Evolutionary conservation across 2,113 vertebrate genomes (phyloP).

Genomic region (Nothocercus nigrocapillus): DNA sequence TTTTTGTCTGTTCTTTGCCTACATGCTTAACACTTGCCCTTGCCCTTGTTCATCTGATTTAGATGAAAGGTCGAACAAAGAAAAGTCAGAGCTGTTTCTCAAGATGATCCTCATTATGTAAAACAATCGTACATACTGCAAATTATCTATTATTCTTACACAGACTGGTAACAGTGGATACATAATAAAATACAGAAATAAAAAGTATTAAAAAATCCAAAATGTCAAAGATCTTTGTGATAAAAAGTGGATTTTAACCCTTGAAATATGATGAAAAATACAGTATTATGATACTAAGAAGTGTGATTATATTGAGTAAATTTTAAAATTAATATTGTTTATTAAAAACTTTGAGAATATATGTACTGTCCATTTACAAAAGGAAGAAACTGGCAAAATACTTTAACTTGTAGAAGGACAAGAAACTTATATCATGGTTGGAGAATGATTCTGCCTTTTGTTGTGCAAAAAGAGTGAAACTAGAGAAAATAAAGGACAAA

Average conservation of each 20-base stretch:
- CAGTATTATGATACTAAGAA: background rate
- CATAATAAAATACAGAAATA: background rate
- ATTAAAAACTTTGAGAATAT: background rate
- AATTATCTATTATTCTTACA: background rate
- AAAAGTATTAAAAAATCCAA: background rate
- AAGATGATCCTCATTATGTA: background rate
- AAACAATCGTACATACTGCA: conserved; percentile 6
- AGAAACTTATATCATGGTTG: background rate
- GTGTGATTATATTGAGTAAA: background rate
- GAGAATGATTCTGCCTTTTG: background rate
- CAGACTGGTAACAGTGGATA: background rate
- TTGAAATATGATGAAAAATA: background rate
- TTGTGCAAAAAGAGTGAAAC: background rate
- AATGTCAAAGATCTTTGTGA: background rate
- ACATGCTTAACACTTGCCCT: background rate
- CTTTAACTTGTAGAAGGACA: rapidly evolving
- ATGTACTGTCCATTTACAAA: background rate
- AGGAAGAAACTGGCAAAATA: background rate
- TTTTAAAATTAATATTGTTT: background rate
- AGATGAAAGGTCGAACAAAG: conserved; percentile 11
- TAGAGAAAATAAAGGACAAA: background rate
- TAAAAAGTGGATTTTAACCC: background rate
- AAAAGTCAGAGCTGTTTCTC: background rate
- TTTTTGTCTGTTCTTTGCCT: background rate
- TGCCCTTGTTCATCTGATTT: background rate